Evolutionary conservation across 2,113 vertebrate genomes (phyloP).

Genomic region (Taxidea taxus): DNA sequence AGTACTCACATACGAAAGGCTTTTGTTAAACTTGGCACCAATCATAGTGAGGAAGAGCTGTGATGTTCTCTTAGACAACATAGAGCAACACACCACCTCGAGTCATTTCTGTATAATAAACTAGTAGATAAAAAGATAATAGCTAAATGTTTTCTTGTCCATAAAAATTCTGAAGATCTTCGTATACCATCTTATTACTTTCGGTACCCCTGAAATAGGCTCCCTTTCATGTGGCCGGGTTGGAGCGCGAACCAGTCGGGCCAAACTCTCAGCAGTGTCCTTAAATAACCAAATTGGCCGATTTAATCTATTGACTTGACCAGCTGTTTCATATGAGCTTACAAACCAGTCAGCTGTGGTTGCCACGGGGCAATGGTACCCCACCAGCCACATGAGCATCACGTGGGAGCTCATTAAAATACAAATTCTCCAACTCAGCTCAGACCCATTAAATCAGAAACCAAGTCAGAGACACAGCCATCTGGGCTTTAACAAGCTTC

Average conservation of each 20-base stretch:
- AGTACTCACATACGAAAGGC: background rate
- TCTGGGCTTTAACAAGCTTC: background rate
- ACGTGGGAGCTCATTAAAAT: background rate
- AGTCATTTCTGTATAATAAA: conserved; percentile 19
- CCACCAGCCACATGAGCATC: background rate
- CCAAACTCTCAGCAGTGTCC: background rate
- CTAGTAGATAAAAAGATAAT: background rate
- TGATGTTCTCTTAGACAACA: background rate
- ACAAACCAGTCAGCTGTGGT: background rate
- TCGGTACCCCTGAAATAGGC: background rate
- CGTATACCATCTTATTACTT: background rate
- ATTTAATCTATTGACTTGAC: background rate
- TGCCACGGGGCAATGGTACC: background rate
- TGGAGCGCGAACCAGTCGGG: background rate
- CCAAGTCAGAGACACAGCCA: background rate
- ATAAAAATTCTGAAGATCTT: background rate
- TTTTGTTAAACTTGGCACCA: background rate
- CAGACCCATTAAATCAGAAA: background rate
- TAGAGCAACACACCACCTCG: background rate
- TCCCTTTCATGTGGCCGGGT: background rate
- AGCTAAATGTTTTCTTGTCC: background rate
- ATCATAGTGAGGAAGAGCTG: background rate
- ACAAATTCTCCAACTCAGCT: background rate
- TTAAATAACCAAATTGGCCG: background rate
- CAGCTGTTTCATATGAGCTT: background rate